phyloP scores from a whole-genome alignment of 2,888 invertebrate species.

The Parascotia fuliginaria region DNA sequence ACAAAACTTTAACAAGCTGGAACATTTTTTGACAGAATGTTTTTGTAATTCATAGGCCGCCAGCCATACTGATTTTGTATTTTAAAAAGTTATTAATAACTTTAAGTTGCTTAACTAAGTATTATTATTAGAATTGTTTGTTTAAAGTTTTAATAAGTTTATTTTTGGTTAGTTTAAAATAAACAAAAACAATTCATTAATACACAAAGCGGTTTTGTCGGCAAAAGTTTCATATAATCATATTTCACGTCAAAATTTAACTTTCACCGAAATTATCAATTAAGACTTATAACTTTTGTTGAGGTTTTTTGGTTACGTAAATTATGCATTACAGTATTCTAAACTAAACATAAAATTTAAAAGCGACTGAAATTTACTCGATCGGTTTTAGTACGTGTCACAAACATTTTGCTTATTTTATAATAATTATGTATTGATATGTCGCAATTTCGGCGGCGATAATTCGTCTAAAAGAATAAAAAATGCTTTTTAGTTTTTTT shows the following conservation, averaged over 20 bases:
- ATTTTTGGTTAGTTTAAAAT: conserved; percentile 35
- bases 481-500: too few species aligned
- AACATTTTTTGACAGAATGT: conserved; percentile 3
- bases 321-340: not conserved
- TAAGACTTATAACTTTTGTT: not conserved
- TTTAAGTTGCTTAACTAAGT: conserved; percentile 7
- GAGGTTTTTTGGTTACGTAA: not conserved
- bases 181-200: conserved; percentile 40
- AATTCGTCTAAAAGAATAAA: too few species aligned
- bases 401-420: too few species aligned
- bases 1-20: not conserved
- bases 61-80: conserved; percentile 10
- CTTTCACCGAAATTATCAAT: conserved; percentile 11
- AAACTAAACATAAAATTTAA: not conserved
- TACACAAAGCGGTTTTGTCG: conserved; percentile 38
- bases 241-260: conserved; percentile 16
- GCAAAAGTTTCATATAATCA: conserved; percentile 24
- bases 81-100: conserved; percentile 27
- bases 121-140: conserved; percentile 4
- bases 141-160: conserved; percentile 25
- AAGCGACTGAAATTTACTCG: too few species aligned
- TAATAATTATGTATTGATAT: too few species aligned
- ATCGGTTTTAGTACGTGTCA: too few species aligned
- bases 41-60: conserved; percentile 8
- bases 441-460: too few species aligned